Conservation (phyloP, 2,113 vertebrate genomes). For the Microtus ochrogaster region DNA sequence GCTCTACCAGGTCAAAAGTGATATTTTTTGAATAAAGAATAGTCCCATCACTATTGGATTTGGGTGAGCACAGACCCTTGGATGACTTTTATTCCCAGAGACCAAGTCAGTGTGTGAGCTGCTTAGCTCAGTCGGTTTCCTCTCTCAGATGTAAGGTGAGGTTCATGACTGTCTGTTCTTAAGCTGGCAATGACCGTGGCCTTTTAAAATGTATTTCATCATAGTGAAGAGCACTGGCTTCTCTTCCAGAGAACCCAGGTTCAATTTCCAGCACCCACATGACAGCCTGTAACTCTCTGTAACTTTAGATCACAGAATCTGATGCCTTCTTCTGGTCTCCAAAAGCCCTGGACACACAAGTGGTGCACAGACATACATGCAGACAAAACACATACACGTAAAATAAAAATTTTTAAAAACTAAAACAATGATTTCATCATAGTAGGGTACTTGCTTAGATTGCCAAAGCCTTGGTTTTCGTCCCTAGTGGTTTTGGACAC, state of each 20-base stretch:
- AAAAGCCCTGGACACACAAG: not conserved
- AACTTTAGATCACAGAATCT: not conserved
- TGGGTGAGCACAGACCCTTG: not conserved
- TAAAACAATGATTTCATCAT: not conserved
- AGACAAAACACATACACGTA: not conserved
- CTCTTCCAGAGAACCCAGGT: not conserved
- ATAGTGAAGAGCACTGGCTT: not conserved
- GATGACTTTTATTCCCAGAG: not conserved
- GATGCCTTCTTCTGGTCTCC: not conserved
- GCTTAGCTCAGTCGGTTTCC: not conserved
- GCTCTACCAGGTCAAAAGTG: not conserved
- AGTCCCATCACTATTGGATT: not conserved
- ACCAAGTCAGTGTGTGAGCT: not conserved
- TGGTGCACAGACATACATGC: not conserved
- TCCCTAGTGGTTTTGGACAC: not conserved
- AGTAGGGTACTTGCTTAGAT: not conserved
- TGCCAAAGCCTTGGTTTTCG: not conserved
- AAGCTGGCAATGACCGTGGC: slow-evolving; percentile 33
- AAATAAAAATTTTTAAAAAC: not conserved
- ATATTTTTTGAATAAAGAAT: slow-evolving; percentile 14
- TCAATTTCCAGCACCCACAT: not conserved
- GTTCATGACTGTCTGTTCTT: not conserved
- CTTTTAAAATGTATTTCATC: not conserved
- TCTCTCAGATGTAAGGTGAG: slow-evolving; percentile 10
- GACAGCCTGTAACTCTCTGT: not conserved